Base-by-base conservation (phyloP, 2,113 vertebrate species). In the Brevimyrus niger region DNA sequence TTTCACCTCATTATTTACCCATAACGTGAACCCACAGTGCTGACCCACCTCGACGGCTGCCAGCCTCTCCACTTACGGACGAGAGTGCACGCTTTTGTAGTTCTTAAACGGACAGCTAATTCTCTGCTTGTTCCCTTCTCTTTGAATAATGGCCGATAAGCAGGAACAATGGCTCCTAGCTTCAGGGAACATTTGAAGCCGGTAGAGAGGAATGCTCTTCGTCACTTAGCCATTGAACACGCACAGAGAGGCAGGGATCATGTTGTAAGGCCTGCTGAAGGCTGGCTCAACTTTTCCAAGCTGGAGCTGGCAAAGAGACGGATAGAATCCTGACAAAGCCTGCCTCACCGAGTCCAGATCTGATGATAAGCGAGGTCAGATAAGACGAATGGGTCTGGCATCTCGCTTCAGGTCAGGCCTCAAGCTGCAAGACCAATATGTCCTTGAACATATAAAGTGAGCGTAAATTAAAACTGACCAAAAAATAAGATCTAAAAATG, bases 1-100 rank as follows among this genome's bases (percentile, higher is more conserved):
- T 44, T 89, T 15, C 10, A 0, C 38, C 82, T 44, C 38, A 46
- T 89, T 89, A 89, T 84, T 89, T 83, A 89, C 80, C 76, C 88
- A 84, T 44, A 89, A 85, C 80, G 58, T 44, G 88, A 85, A 61
- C 88, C 51, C 51, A 47, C n/a, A 44, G 50, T 13, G 76, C 50
- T 55, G 61, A 88, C 88, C 51, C 21, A 51, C 50, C 47, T 27
- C 27, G 23, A 35, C 48, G 17, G 44, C 31, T 80, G 65, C 44
- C 65, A 80, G 65, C 53, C 35, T 61, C 35, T 42, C 55, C 31
- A 19, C 55, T 87, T 61, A 42, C 38, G 42, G 50, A 87, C 9
- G 55, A n/a, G 35, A 1, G 17, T 27, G 50, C 38, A 5, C 8
- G 27, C 88, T 88, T 88, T 53, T 42, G 47, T 13, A 21, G 88